Conservation (phyloP, 2,888 invertebrate species). For the Stegophylla sp. region DNA sequence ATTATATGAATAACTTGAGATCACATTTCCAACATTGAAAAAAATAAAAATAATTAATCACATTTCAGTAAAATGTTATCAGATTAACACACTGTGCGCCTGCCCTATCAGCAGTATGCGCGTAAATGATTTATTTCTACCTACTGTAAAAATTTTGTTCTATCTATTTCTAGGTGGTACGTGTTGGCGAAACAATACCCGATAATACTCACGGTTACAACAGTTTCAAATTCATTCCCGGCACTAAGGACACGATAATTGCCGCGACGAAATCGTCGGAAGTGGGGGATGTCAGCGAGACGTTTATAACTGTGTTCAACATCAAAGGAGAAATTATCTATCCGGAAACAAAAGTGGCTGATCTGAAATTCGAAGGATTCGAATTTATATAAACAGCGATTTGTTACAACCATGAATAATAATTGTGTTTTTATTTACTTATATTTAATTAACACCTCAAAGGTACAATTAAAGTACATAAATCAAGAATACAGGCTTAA, state of each 20-base stretch:
- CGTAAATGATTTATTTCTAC: too few relatives aligned
- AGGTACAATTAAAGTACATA: too few relatives aligned
- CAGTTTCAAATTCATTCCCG: slow-evolving; percentile 96
- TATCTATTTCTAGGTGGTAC: slow-evolving; percentile 65
- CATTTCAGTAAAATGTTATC: too few relatives aligned
- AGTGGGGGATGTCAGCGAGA: slow-evolving; percentile 82
- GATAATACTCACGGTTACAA: slow-evolving; percentile 94
- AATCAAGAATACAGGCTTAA: not conserved
- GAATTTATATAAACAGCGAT: slow-evolving; percentile 82
- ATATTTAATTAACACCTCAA: too few relatives aligned
- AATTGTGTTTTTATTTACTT: too few relatives aligned
- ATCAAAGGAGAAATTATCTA: slow-evolving; percentile 78
- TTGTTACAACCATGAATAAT: too few relatives aligned
- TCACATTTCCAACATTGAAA: too few relatives aligned
- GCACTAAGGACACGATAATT: slow-evolving; percentile 83
- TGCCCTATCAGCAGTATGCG: too few relatives aligned
- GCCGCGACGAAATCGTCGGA: slow-evolving; percentile 95
- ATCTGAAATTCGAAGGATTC: slow-evolving; percentile 90
- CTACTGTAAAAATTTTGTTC: not conserved
- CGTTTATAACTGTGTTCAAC: slow-evolving; percentile 85
- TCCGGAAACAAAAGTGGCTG: slow-evolving; percentile 79
- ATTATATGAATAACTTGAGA: too few relatives aligned
- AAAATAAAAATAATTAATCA: too few relatives aligned
- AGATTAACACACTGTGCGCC: too few relatives aligned
- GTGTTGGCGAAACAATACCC: slow-evolving; percentile 71